A percentile compares a stretch with the other conserved stretches of the same genome.
Evolutionary conservation across 2,888 invertebrate species (phyloP).

Genomic region (Aradus depressus): DNA sequence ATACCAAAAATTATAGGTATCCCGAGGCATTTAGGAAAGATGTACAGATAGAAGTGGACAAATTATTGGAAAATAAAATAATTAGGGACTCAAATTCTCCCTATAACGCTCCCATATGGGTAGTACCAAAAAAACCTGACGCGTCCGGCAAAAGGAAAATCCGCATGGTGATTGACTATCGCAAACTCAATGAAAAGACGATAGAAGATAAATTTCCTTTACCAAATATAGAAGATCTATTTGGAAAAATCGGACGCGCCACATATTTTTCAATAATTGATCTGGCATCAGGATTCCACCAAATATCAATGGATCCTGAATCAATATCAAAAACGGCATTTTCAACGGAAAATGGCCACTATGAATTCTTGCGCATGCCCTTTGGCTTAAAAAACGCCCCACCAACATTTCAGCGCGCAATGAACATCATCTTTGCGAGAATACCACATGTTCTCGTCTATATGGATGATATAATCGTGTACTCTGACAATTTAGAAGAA

Average conservation of each 20-base stretch:
- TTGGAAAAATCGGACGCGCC: slow-evolving; percentile 18
- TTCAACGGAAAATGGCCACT: too few relatives aligned
- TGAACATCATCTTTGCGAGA: slow-evolving; percentile 10
- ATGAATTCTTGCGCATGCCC: slow-evolving; percentile 11
- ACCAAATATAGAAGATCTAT: slow-evolving; percentile 18
- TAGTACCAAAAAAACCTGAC: too few relatives aligned
- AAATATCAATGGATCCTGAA: slow-evolving; percentile 9
- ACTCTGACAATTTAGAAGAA: slow-evolving; percentile 13
- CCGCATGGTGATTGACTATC: slow-evolving; percentile 17
- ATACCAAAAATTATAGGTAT: too few relatives aligned
- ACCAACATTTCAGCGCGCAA: slow-evolving; percentile 12
- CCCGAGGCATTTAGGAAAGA: too few relatives aligned
- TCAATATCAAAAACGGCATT: slow-evolving; percentile 18
- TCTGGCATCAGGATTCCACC: slow-evolving; percentile 13
- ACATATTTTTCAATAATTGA: slow-evolving; percentile 12
- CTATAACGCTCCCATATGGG: too few relatives aligned
- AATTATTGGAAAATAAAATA: too few relatives aligned
- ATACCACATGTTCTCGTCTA: slow-evolving; percentile 18
- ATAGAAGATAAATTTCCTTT: slow-evolving; percentile 19
- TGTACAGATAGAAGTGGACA: too few relatives aligned
- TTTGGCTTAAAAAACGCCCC: slow-evolving; percentile 19
- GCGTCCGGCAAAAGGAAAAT: slow-evolving; percentile 15
- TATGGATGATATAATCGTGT: slow-evolving; percentile 18
- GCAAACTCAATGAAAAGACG: slow-evolving; percentile 17
- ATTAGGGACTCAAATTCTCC: too few relatives aligned